These are phyloP conservation scores for Leucania comma DNA, from an alignment of 2,888 invertebrate species.

Conservation along the genomic window DNA sequence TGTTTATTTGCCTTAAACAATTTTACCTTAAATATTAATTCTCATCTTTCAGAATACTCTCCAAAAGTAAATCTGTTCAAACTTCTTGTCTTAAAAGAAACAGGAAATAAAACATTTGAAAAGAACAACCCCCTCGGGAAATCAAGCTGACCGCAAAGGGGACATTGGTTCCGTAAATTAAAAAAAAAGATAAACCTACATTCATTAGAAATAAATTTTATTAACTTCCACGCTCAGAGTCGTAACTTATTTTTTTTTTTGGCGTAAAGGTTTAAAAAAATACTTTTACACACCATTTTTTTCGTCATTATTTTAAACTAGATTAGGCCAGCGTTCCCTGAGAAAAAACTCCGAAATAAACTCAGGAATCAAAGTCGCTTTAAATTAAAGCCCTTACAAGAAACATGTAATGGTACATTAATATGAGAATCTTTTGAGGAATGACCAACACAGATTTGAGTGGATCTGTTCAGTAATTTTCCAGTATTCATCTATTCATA, in stretches of 20 bases:
- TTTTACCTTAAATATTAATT: background rate
- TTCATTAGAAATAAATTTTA: conserved; percentile 30
- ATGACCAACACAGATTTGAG: too few species aligned
- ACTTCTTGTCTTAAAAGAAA: background rate
- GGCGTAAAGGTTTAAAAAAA: too few species aligned
- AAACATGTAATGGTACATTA: too few species aligned
- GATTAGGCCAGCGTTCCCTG: too few species aligned
- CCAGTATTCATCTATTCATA: too few species aligned
- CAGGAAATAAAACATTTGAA: conserved; percentile 24
- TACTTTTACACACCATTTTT: too few species aligned
- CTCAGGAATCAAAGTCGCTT: too few species aligned
- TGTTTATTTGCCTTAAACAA: background rate
- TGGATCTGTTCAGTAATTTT: too few species aligned
- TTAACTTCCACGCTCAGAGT: background rate
- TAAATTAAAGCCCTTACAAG: too few species aligned
- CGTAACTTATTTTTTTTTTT: background rate
- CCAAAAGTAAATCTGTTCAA: conserved; percentile 11
- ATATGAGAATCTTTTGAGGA: too few species aligned
- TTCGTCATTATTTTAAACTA: too few species aligned
- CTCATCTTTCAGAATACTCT: background rate
- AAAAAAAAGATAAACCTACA: conserved; percentile 10
- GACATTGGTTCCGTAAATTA: conserved; percentile 32
- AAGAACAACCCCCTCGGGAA: conserved; percentile 32
- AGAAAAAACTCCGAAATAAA: too few species aligned
- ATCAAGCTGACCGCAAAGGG: conserved; percentile 42